A percentile compares a stretch with the other conserved stretches of the same genome.
phyloP scores from a whole-genome alignment of 1,140 invertebrate species.

The Carposina sasakii region DNA sequence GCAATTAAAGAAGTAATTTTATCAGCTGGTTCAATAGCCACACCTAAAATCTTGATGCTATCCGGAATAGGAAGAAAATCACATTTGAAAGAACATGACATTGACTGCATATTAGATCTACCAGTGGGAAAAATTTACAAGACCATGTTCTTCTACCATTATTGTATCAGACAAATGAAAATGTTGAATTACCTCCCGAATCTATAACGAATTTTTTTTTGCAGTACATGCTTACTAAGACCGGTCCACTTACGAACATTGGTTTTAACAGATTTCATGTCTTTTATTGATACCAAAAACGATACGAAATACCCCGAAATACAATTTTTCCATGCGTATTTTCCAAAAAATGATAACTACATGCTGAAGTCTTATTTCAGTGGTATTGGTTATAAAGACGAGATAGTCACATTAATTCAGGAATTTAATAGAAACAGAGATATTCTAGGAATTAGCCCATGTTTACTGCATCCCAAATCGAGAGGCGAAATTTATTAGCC shows the following conservation, averaged over 20 bases:
- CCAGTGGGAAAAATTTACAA: conserved; percentile 81
- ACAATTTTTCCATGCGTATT: conserved; percentile 48
- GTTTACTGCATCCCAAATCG: conserved; percentile 72
- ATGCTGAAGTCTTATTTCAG: conserved; percentile 32
- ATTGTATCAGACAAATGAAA: conserved; percentile 40
- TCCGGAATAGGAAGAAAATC: conserved; percentile 63
- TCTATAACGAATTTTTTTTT: conserved; percentile 29
- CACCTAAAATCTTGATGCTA: conserved; percentile 70
- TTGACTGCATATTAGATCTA: conserved; percentile 72
- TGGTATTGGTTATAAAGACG: conserved; percentile 58
- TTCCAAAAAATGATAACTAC: conserved; percentile 34
- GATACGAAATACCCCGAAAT: conserved; percentile 47
- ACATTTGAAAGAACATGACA: conserved; percentile 53
- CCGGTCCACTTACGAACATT: conserved; percentile 40
- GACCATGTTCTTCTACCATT: conserved; percentile 71
- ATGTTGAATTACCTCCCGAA: conserved; percentile 22
- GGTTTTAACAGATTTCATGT: conserved; percentile 46
- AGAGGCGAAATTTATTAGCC: conserved; percentile 55
- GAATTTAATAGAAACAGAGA: conserved; percentile 61
- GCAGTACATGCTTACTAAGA: conserved; percentile 48
- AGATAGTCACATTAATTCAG: conserved; percentile 53
- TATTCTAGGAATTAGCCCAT: conserved; percentile 60
- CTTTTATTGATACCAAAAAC: conserved; percentile 45
- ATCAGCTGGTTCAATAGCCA: conserved; percentile 72
- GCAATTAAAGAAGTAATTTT: conserved; percentile 72